phyloP scores from a whole-genome alignment of 2,797 vertebrate species.

The Cetoscarus ocellatus region DNA sequence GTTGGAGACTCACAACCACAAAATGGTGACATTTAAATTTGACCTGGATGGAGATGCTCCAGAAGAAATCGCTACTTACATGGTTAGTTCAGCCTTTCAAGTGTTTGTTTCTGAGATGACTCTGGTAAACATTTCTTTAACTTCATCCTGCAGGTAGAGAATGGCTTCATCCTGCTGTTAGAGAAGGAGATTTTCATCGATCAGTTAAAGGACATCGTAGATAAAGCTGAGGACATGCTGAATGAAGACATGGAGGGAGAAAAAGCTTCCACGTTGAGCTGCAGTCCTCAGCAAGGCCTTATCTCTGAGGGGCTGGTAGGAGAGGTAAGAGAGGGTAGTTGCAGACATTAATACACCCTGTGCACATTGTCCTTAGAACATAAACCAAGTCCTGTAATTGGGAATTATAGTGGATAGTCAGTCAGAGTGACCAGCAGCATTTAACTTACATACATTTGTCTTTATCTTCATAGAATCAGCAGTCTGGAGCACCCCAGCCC shows the following conservation, averaged over 20 bases:
- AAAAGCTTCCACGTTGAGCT: constrained; percentile 85
- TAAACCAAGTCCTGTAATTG: background rate
- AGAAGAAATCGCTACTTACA: constrained; percentile 97
- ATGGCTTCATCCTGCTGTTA: constrained; percentile 93
- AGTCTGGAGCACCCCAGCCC: constrained; percentile 84
- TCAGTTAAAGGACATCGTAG: constrained; percentile 98
- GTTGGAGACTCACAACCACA: constrained; percentile 98
- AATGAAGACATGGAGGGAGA: constrained; percentile 94
- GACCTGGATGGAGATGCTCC: constrained; percentile 97
- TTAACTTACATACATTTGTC: constrained; percentile 26
- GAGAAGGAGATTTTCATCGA: constrained; percentile 98
- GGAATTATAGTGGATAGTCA: background rate
- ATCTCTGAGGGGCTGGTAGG: constrained; percentile 58
- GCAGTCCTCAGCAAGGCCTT: constrained; percentile 87
- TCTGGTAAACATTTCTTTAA: constrained; percentile 18
- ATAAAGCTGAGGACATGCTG: constrained; percentile 98
- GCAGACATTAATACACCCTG: background rate
- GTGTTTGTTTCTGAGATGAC: background rate
- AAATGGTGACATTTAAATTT: constrained; percentile 99
- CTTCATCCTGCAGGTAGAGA: constrained; percentile 89
- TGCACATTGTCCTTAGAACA: background rate
- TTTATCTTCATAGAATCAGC: constrained; percentile 70
- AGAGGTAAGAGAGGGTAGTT: constrained; percentile 71
- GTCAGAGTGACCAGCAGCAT: background rate
- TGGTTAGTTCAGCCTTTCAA: constrained; percentile 82